Base-by-base conservation (phyloP, 2,797 vertebrate species). In the Cirrhinus molitorella region DNA sequence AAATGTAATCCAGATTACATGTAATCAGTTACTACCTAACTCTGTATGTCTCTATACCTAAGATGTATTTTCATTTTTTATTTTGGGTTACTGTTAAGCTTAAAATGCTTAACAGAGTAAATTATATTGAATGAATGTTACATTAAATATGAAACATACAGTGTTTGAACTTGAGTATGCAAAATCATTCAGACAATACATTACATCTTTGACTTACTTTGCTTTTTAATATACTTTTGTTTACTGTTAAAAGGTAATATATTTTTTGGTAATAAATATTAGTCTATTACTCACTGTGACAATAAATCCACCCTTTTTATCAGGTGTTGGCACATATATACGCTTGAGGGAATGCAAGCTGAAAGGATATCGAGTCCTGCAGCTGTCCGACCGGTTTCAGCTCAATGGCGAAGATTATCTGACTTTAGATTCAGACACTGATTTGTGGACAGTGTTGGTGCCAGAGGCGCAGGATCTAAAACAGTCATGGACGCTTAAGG, bases 311-410 rank as follows among this genome's bases (percentile, higher is more conserved):
- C 43, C 3, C 28, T 72, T 80, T 43, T 16, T 51, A n/a, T 65
- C 2, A 94, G 94, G 40, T 25, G 88, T 89, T 72, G 87, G 89
- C 82, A 93, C 86, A 19, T 67, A 92, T 14, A 80, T 91, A 40
- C 88, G 81, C 49, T 89, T 90, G 19, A 91, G 89, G 51, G 92
- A 94, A 47, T 95, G 94, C 75, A 88, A 83, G 37, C 67, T 92
- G 66, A 90, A 91, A 68, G 93, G 92, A 4, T 84, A 88, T 70
- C 66, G 37, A 40, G 67, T 84, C 82, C 72, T 93, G 66, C 88
- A 87, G 40, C 91, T 90, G 88, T 72, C 59, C 0, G 93, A 94
- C 83, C 87, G 86, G 31, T 82, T 95, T 25, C 88, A 92, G 55
- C 89, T 53, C 17, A 87, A 93, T 17, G 89, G 92, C 7, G 74